These are phyloP conservation scores for Trachurus trachurus DNA, from an alignment of 2,797 vertebrate species.

Conservation along the genomic window DNA sequence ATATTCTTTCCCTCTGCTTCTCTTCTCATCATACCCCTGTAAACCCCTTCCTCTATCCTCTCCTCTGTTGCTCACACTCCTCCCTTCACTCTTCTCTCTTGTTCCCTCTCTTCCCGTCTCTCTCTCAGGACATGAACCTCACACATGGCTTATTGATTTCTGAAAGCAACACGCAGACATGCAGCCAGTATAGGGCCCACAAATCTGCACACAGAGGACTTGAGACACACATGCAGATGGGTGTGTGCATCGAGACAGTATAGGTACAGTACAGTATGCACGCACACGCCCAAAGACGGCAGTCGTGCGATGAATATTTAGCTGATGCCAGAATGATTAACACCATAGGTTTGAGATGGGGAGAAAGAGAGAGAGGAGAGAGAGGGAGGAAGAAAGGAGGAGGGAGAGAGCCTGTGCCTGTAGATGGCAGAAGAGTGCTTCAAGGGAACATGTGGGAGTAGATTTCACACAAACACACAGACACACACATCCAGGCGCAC, in stretches of 20 bases:
- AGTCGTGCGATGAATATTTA: conserved; percentile 52
- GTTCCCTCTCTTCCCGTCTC: conserved; percentile 24
- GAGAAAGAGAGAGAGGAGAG: conserved; percentile 23
- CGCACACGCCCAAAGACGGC: conserved; percentile 12
- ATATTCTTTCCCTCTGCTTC: conserved; percentile 38
- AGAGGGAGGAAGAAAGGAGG: conserved; percentile 14
- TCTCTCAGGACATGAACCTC: conserved; percentile 73
- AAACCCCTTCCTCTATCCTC: conserved; percentile 30
- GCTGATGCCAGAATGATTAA: conserved; percentile 63
- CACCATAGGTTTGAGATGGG: conserved; percentile 43
- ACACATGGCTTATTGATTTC: conserved; percentile 80
- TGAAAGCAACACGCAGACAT: conserved; percentile 46
- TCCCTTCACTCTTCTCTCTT: conserved; percentile 29
- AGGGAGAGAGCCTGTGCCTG: conserved; percentile 70
- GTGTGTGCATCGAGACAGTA: conserved; percentile 18
- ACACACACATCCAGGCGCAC: conserved; percentile 30
- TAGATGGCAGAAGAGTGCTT: conserved; percentile 85
- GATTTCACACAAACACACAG: conserved; percentile 28
- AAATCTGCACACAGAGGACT: conserved; percentile 54
- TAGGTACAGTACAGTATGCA: conserved; percentile 11
- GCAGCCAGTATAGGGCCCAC: conserved; percentile 37
- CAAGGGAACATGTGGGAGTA: conserved; percentile 60
- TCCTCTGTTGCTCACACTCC: conserved; percentile 11
- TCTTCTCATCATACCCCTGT: conserved; percentile 40
- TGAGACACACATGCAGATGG: conserved; percentile 15